Evolutionary conservation across 2,797 vertebrate genomes (phyloP).

Genomic region (Parauchenoglanis punctatus): DNA sequence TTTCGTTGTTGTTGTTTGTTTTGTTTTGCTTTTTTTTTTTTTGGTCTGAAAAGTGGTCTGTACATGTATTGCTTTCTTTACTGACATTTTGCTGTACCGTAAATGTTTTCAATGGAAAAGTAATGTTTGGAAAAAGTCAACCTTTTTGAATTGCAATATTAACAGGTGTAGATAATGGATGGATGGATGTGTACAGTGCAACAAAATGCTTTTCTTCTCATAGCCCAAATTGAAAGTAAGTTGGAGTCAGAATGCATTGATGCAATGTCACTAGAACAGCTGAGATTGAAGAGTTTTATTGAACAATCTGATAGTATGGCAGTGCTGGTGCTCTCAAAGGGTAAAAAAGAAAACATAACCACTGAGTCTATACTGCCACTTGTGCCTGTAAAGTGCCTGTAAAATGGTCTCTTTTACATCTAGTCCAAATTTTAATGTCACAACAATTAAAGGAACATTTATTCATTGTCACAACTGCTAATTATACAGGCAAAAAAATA

Average conservation of each 20-base stretch:
- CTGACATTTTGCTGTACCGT: too few species aligned
- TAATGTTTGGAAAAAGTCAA: too few species aligned
- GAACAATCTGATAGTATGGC: not conserved
- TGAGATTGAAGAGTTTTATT: not conserved
- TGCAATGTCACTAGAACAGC: not conserved
- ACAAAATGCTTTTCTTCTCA: not conserved
- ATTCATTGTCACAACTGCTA: not conserved
- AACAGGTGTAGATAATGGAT: too few species aligned
- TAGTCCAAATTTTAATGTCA: not conserved
- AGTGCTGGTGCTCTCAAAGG: too few species aligned
- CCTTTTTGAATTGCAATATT: too few species aligned
- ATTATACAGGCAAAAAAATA: not conserved
- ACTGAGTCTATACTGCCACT: not conserved
- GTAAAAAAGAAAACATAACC: too few species aligned
- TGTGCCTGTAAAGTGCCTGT: not conserved
- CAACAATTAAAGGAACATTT: not conserved
- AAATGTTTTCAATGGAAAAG: too few species aligned
- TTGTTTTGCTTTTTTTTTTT: too few species aligned
- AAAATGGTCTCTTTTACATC: not conserved
- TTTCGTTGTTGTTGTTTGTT: too few species aligned
- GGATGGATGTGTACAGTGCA: not conserved
- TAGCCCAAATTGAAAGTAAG: not conserved
- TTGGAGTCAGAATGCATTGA: not conserved
- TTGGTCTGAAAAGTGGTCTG: too few species aligned
- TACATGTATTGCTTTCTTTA: too few species aligned